Evolutionary conservation across 2,113 vertebrate genomes (phyloP).

Genomic region (Rattus norvegicus): GRCr8 NC_086023.1:91194001-91194500

Average conservation of each 20-base stretch:
- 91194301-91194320: not conserved
- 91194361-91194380: not conserved
- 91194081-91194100: not conserved
- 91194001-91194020: no score
- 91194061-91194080: not conserved
- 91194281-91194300: not conserved
- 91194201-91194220: not conserved
- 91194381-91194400: not conserved
- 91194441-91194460: not conserved
- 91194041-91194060: not conserved
- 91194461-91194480: not conserved
- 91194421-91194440: not conserved
- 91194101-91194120: not conserved
- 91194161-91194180: not conserved
- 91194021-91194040: not conserved
- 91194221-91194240: not conserved
- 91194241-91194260: not conserved
- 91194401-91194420: not conserved
- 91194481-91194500: not conserved
- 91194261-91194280: not conserved
- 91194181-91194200: not conserved
- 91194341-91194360: not conserved
- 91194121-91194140: not conserved
- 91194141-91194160: not conserved
- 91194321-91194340: not conserved